phyloP scores from a whole-genome alignment of 2,797 vertebrate species.

The Aulostomus chinensis region DNA sequence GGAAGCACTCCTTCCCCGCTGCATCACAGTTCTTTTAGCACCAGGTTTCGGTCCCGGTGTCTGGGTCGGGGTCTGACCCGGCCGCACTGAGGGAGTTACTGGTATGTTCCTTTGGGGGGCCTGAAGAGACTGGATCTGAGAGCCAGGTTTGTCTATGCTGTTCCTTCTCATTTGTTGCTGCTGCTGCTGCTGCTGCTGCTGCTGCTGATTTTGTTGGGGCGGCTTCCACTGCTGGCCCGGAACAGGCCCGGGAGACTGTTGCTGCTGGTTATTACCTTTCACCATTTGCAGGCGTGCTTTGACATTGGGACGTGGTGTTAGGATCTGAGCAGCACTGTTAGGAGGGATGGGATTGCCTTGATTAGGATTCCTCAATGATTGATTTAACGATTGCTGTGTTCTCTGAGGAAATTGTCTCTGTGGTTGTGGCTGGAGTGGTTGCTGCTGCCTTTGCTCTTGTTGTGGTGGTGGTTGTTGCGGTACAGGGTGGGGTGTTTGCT shows the following conservation, averaged over 20 bases:
- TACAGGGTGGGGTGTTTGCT: conserved; percentile 28
- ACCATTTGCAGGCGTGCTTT: conserved; percentile 73
- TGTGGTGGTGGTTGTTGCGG: conserved; percentile 16
- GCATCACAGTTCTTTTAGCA: conserved; percentile 95
- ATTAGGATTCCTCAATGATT: conserved; percentile 67
- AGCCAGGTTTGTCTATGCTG: conserved; percentile 64
- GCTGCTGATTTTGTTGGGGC: conserved; percentile 63
- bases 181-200: conserved; percentile 47
- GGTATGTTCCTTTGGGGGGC: conserved; percentile 47
- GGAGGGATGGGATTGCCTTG: conserved; percentile 48
- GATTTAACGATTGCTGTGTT: conserved; percentile 66
- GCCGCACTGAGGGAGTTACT: conserved; percentile 45
- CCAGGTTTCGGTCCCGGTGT: conserved; percentile 75
- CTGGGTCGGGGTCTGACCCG: conserved; percentile 54
- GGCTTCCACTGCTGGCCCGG: conserved; percentile 72
- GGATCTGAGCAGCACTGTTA: conserved; percentile 44
- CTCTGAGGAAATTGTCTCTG: conserved; percentile 67
- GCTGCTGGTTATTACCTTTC: conserved; percentile 41
- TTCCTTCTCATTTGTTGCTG: conserved; percentile 78
- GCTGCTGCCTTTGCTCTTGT: conserved; percentile 43
- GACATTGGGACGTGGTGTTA: conserved; percentile 56
- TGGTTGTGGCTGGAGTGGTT: conserved; percentile 35
- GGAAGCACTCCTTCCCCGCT: conserved; percentile 82
- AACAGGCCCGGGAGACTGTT: conserved; percentile 69
- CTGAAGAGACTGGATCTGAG: conserved; percentile 53